Evolutionary conservation across 2,113 vertebrate species (phyloP).

Genomic region (Chroicocephalus ridibundus): DNA sequence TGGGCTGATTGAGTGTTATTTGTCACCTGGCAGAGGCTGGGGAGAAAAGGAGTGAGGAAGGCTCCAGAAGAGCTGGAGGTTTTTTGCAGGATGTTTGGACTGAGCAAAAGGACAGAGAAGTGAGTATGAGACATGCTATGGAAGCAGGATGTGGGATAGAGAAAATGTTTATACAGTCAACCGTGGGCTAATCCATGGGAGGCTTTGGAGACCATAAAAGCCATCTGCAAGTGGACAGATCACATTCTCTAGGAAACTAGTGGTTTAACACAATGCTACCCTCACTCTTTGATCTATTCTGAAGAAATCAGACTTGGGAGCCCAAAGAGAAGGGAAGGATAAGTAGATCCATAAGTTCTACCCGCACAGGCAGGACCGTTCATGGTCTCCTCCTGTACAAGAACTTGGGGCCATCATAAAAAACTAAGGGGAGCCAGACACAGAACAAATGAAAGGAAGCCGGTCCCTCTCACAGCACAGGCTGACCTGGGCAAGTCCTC

Average conservation of each 20-base stretch:
- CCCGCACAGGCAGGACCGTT: background rate
- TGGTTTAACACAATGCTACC: background rate
- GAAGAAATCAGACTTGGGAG: background rate
- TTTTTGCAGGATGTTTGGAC: conserved; percentile 57
- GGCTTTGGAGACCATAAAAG: conserved; percentile 21
- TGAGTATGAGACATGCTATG: background rate
- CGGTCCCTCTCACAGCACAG: background rate
- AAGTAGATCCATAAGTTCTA: background rate
- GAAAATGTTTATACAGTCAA: conserved; percentile 33
- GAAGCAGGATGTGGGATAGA: conserved; percentile 57
- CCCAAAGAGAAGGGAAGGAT: background rate
- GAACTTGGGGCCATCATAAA: background rate
- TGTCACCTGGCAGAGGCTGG: background rate
- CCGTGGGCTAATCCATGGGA: conserved; percentile 1
- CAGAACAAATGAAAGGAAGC: background rate
- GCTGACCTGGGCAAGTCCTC: background rate
- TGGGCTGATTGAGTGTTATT: background rate
- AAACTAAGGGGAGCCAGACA: background rate
- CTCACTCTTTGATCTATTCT: background rate
- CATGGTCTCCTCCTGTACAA: background rate
- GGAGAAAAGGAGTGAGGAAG: background rate
- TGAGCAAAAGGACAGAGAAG: background rate
- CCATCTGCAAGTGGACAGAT: conserved; percentile 28
- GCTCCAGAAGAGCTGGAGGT: background rate
- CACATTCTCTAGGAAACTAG: background rate